Evolutionary conservation across 2,888 invertebrate genomes (phyloP), one percentile per base, ranked within the genome.

Genomic region (Pollenia griseotomentosa): DNA sequence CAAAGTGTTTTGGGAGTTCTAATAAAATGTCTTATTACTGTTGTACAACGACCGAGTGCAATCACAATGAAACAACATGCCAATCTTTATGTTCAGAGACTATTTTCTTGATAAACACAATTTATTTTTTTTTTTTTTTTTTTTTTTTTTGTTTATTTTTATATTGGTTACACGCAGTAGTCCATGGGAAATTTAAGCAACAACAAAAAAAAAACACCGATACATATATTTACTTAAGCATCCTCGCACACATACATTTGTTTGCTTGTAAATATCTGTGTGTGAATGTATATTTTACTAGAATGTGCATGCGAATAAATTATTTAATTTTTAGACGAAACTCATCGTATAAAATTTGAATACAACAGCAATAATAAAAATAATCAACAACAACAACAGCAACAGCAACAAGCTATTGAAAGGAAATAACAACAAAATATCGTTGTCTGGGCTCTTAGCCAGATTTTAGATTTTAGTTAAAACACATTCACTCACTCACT

Each of bases 391-490:
- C 40, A 57, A 68, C 51, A 75, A 19, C 40, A 74, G 51, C 40
- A 57, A 68, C 51, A 75, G n/a, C 40, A 82, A 68, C 85, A 89
- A 84, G 88, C 63, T 84, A 79, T 79, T 74, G 73, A 79, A 75
- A 80, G 84, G 74, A 85, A 80, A 80, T 88, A 91, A 88, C 75
- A 90, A 89, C 85, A 89, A 88, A 80, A 79, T 83, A 89, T 86
- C 83, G 91, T 33, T 33, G 33, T 90, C 91, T 92, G 92, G 92
- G 92, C 91, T 90, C 88, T 78, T 88, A 89, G 91, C 92, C 91
- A 92, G 90, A 88, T 88, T 89, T 83, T 74, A 51, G 46, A 46
- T 80, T 73, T 79, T 71, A 55, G 63, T 63, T 74, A 70, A 19
- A 46, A 66, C 57, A 46, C 55, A 74, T 33, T 63, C 55, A 63